Conservation (phyloP, 35 echinoderm and acorn worm genomes). For the Anneissia japonica region DNA sequence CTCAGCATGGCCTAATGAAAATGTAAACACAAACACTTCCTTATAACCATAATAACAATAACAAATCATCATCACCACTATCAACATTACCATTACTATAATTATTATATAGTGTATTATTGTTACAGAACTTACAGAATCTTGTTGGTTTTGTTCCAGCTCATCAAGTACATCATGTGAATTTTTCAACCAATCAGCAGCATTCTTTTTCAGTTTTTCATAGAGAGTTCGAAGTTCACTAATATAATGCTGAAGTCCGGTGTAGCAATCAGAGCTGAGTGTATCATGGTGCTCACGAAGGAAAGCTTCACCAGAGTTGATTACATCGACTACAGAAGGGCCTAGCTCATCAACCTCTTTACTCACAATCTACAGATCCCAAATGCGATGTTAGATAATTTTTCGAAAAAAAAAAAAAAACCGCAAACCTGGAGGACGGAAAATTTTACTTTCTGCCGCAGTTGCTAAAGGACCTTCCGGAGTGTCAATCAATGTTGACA, state of each 20-base stretch:
- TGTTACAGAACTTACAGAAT: neutral
- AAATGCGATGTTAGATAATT: too few relatives aligned
- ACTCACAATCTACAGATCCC: neutral
- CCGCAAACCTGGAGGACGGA: too few relatives aligned
- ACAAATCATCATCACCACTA: neutral
- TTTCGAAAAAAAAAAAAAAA: too few relatives aligned
- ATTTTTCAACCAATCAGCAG: neutral
- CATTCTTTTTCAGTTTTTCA: neutral
- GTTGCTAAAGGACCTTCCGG: too few relatives aligned
- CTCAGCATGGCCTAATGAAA: neutral
- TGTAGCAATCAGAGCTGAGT: neutral
- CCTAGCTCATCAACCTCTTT: neutral
- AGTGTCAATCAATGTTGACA: too few relatives aligned
- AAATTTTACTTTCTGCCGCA: too few relatives aligned
- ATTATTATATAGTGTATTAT: too few relatives aligned
- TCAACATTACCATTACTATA: too few relatives aligned
- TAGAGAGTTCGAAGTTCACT: neutral
- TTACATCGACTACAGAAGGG: neutral
- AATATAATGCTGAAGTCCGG: neutral
- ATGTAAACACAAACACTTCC: neutral
- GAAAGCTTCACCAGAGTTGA: neutral
- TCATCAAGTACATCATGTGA: neutral
- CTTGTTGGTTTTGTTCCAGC: neutral
- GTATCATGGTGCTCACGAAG: neutral
- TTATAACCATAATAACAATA: neutral